Base-by-base conservation (phyloP, 2,888 invertebrate genomes). In the Autographa pulchrina region DNA sequence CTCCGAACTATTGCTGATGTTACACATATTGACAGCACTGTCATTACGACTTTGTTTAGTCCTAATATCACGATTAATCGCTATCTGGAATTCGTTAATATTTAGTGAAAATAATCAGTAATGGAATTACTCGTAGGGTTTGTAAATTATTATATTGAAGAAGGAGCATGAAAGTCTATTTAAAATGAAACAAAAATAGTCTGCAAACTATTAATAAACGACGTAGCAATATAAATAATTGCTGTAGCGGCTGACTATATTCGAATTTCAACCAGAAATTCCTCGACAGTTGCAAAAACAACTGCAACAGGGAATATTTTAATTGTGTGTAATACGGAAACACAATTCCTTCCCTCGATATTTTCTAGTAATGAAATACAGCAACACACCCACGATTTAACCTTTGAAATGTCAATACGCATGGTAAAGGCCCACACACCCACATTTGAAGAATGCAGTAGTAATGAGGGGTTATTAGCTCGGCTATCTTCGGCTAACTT, bases 401-500 rank as follows among this genome's bases (percentile, higher is more conserved):
- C 71, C 66, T 79, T 79, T 70, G 59, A 72, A 82, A 83, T 72
- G 69, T 70, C 81, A 74, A 70, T 67, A 62, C 61, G 68, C 70
- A 66, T 74, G 67, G 62, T 70, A 67, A 76, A 77, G 74, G 74
- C 68, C 52, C 54, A 25, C 41, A 13, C 87, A 70, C 77, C 73
- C 75, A 85, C 75, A 70, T 73, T 72, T 70, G 38, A 76, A 82
- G 78, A 82, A 85, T 85, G 84, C 82, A 85, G 85, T 83, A 84
- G 75, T 88, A 89, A 90, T 89, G 80, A 88, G 81, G 82, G 89
- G 85, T 84, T 87, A 86, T 86, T 85, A 79, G 70, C 77, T 80
- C 79, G 74, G 81, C 73, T 74, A 74, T 80, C 75, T 78, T 76
- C 71, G 75, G 73, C 62, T 75, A 77, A 65, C 77, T 70, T 74